Evolutionary conservation across 2,797 vertebrate genomes (phyloP).

Genomic region (Momotus momota): DNA sequence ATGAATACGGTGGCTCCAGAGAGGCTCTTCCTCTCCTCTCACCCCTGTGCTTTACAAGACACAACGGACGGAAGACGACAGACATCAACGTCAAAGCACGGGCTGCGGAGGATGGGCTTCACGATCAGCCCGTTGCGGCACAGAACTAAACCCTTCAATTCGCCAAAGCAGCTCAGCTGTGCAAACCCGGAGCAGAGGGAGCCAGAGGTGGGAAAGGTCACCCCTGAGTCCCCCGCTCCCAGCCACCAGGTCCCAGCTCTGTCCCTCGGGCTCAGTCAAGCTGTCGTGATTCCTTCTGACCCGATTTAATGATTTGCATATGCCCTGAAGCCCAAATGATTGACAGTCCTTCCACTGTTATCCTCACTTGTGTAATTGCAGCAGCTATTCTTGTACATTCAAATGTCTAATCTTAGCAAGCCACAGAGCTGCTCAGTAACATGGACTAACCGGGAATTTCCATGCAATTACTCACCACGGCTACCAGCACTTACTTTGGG

Average conservation of each 20-base stretch:
- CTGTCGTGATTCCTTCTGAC: neutral
- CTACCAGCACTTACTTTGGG: conserved; percentile 83
- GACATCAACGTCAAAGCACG: neutral
- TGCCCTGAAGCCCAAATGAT: conserved; percentile 16
- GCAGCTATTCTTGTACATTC: conserved; percentile 53
- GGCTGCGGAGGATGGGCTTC: rapidly evolving
- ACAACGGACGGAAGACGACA: rapidly evolving
- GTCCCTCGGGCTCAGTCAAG: neutral
- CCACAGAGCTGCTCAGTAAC: neutral
- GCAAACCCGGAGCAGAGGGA: neutral
- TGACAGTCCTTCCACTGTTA: conserved; percentile 41
- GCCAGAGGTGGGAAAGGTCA: conserved; percentile 13
- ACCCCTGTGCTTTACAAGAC: neutral
- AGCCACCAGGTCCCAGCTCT: neutral
- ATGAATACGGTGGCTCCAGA: neutral
- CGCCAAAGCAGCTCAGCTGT: neutral
- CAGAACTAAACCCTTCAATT: rapidly evolving
- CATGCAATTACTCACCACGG: conserved; percentile 38
- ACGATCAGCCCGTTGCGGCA: neutral
- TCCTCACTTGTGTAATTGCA: conserved; percentile 48
- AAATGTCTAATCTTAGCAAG: conserved; percentile 61
- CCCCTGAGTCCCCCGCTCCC: neutral
- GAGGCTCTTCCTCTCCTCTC: neutral
- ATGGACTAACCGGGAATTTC: conserved; percentile 32
- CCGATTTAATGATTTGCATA: conserved; percentile 5